phyloP scores from a whole-genome alignment of 2,888 invertebrate species.

The Chirona hameri region DNA sequence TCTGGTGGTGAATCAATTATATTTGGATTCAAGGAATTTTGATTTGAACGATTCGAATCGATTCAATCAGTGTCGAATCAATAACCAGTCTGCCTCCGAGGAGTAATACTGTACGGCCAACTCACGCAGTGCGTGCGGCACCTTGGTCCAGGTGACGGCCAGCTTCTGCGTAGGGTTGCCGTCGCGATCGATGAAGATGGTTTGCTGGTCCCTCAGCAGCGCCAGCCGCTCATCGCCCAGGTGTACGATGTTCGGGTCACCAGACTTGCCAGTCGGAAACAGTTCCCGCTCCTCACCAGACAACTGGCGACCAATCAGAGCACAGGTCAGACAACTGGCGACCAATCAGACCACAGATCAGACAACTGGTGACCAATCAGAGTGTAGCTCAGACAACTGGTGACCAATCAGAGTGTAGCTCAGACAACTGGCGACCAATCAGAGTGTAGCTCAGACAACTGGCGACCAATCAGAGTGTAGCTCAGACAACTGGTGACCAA shows the following conservation, averaged over 20 bases:
- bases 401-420: not conserved
- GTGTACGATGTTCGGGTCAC: conserved; percentile 68
- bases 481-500: too few relatives aligned
- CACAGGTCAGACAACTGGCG: not conserved
- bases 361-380: not conserved
- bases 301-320: conserved; percentile 42
- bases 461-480: too few relatives aligned
- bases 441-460: not conserved
- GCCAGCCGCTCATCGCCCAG: conserved; percentile 57
- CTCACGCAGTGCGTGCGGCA: conserved; percentile 65
- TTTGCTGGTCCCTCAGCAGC: conserved; percentile 79
- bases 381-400: not conserved
- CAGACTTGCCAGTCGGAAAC: conserved; percentile 76
- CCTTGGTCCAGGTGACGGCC: conserved; percentile 74
- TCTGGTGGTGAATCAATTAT: too few relatives aligned
- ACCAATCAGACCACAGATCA: not conserved
- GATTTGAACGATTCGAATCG: too few relatives aligned
- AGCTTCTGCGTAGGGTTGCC: conserved; percentile 65
- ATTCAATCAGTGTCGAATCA: too few relatives aligned
- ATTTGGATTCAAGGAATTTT: too few relatives aligned
- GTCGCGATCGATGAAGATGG: conserved; percentile 76
- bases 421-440: not conserved
- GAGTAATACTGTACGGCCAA: not conserved
- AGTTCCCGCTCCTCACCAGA: conserved; percentile 69
- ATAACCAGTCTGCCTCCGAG: too few relatives aligned